Percentiles rank a stretch among this genome's conserved stretches.
phyloP scores from a whole-genome alignment of 2,888 invertebrate genomes.

The Phyllotreta striolata region DNA sequence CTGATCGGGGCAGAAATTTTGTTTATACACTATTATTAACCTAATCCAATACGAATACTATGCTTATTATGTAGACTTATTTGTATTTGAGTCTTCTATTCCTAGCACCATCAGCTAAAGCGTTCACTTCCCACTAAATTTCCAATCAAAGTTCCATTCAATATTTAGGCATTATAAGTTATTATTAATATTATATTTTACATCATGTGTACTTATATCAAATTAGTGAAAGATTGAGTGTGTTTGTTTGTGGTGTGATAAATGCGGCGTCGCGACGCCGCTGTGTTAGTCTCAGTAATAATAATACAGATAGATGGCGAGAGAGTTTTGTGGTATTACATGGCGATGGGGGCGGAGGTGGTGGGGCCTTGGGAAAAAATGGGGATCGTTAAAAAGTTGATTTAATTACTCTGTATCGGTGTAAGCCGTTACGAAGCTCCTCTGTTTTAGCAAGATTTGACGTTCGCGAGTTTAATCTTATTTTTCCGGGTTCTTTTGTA shows the following conservation, averaged over 20 bases:
- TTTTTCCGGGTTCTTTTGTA: too few species aligned
- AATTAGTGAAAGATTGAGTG: background rate
- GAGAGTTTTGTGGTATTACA: constrained; percentile 48
- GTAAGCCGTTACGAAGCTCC: constrained; percentile 53
- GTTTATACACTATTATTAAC: background rate
- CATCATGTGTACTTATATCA: background rate
- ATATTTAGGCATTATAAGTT: too few species aligned
- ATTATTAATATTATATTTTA: too few species aligned
- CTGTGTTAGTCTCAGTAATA: constrained; percentile 46
- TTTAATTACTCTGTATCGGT: constrained; percentile 59
- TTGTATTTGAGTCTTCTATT: background rate
- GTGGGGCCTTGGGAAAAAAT: constrained; percentile 48
- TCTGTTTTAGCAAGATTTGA: constrained; percentile 43
- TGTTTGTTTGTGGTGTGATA: background rate
- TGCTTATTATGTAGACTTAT: too few species aligned
- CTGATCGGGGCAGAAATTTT: background rate
- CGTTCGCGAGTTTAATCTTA: too few species aligned
- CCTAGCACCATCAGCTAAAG: too few species aligned
- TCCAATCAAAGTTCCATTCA: too few species aligned
- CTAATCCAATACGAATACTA: too few species aligned
- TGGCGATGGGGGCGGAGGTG: constrained; percentile 48
- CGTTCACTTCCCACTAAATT: too few species aligned
- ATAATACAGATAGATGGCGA: constrained; percentile 54
- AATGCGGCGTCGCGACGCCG: background rate
- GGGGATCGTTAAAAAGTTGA: constrained; percentile 57